Evolutionary conservation across 2,113 vertebrate species (phyloP), one percentile per base, ranked within the genome.

Genomic region (Lagopus muta): DNA sequence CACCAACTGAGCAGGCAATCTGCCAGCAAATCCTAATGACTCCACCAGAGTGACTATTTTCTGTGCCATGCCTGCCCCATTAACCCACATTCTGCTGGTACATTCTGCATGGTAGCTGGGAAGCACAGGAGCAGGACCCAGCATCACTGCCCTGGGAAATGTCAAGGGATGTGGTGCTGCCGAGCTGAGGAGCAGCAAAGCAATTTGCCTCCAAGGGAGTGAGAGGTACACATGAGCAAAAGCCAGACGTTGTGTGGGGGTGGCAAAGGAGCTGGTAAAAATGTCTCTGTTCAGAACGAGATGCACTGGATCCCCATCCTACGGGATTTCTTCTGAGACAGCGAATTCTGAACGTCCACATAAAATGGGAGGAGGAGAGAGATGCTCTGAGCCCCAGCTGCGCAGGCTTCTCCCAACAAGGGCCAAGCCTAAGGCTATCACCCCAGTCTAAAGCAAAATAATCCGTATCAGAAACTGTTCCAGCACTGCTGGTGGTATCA

Each of bases 51-150:
- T 93, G 82, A 79, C 60, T 66, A 2, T 86, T 73, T 65, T 43
- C 90, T n/a, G 82, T 90, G 92, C 95, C 93, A 90, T 88, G 83
- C 79, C 86, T 92, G 88, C 34, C 94, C 95, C 81, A 40, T 96
- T 97, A 96, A 96, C 92, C 93, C 95, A 84, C 88, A 70, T 92
- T 88, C 54, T 94, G 91, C 95, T 87, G 92, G 91, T 48, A 0
- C 8, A 21, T 14, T 75, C 85, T 9, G 61, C 67, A 32, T 47
- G 28, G 82, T 1, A 43, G 87, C 32, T 20, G 61, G 5, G 32
- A 8, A 62, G 48, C 1, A 6, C 32, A 8, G 1, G 43, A 72
- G 55, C 0, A 3, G 27, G 67, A 70, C 10, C 12, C 3, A 0
- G 12, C 28, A 2, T 0, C 22, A 1, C n/a, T 0, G 14, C 57